Percentiles rank a stretch among this genome's conserved stretches.
These are phyloP conservation scores for Alosa sapidissima DNA, from an alignment of 2,797 vertebrate genomes.

Conservation along the genomic window DNA sequence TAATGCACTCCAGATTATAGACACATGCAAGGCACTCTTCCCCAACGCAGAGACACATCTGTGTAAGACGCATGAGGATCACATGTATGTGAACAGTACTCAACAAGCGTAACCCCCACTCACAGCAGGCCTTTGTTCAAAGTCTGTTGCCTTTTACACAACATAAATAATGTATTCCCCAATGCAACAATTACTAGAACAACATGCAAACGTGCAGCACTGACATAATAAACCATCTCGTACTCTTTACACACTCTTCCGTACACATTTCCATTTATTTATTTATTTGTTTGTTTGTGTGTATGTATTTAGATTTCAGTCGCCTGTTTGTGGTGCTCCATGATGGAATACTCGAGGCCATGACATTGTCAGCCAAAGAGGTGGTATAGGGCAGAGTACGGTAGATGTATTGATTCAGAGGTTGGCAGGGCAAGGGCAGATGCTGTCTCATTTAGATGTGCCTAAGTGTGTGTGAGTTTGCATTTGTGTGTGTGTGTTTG, in stretches of 20 bases:
- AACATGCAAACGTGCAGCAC: background rate
- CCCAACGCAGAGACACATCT: background rate
- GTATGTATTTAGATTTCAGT: background rate
- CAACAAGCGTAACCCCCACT: background rate
- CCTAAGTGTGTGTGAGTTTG: background rate
- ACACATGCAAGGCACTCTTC: background rate
- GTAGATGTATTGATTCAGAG: background rate
- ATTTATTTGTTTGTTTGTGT: background rate
- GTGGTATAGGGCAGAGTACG: background rate
- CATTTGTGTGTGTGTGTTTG: background rate
- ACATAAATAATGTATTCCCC: background rate
- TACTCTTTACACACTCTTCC: background rate
- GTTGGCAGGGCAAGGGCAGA: background rate
- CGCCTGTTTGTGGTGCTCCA: background rate
- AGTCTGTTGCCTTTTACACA: background rate
- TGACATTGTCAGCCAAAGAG: background rate
- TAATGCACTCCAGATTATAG: constrained; percentile 41
- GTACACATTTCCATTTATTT: background rate
- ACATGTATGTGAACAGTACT: background rate
- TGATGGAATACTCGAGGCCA: background rate
- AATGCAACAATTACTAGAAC: background rate
- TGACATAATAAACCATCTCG: background rate
- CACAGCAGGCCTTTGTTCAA: background rate
- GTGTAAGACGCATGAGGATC: background rate
- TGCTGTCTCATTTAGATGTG: background rate